Evolutionary conservation across 2,113 vertebrate genomes (phyloP), one percentile per base, ranked within the genome.

Genomic region (Agapornis roseicollis): DNA sequence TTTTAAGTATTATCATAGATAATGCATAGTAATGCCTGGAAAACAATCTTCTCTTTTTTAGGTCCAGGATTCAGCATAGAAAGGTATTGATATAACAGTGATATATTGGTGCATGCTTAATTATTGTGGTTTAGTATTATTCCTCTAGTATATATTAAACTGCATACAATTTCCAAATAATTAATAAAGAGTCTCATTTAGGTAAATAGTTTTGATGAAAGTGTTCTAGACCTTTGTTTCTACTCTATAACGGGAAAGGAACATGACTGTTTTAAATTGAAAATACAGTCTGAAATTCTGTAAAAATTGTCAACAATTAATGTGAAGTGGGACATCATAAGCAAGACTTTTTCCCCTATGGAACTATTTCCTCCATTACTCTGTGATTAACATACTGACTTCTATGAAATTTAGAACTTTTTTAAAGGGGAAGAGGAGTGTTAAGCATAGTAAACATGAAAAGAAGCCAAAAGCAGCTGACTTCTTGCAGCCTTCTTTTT

Each of bases 71-170:
- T 73, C 20, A 10, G 2, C 12, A 78, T 73, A 81, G 92, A 71
- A 13, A 68, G 37, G 42, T 80, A 94, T 29, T 94, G 49, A 91
- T 90, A 56, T 15, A 89, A 65, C 4, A 44, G 77, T 61, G 16
- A 69, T 69, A 49, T 25, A 24, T 63, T 53, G 17, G 3, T 25
- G 17, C 0, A 1, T 31, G 44, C 42, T 91, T 88, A 89, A 88
- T 88, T 92, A 93, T 20, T 28, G 22, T 80, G 28, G 16, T 56
- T 91, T 79, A 84, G 11, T 33, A 13, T 56, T 33, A 20, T 87
- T 94, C 22, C 25, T 78, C 56, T 83, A 33, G 49, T 89, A 47
- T 89, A 33, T 94, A 90, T 84, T 90, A 88, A 95, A 90, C 28
- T 37, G 17, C 28, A 69, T 42, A 64, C 2, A 65, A 56, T 90